phyloP scores from a whole-genome alignment of 2,113 vertebrate species.

The Piprites chloris region DNA sequence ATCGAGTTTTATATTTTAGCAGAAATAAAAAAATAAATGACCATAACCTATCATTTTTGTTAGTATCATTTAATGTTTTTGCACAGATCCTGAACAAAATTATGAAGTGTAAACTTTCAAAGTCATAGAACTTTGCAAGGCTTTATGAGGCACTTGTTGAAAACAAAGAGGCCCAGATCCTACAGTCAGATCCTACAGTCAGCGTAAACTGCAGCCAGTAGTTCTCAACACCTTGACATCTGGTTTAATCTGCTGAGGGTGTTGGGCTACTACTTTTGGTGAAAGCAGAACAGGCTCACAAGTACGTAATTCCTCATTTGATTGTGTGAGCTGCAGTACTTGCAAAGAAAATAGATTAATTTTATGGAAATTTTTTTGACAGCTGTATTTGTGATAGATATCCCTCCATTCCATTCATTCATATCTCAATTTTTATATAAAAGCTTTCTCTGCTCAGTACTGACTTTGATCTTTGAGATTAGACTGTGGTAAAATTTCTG shows the following conservation, averaged over 20 bases:
- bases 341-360: neutral
- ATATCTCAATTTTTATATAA: neutral
- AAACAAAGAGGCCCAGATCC: neutral
- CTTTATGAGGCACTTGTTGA: neutral
- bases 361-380: neutral
- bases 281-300: neutral
- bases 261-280: neutral
- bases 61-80: neutral
- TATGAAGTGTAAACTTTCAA: neutral
- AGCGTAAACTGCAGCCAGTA: neutral
- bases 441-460: neutral
- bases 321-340: neutral
- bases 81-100: neutral
- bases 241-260: neutral
- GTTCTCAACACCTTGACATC: neutral
- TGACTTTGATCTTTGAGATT: neutral
- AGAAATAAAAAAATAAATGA: constrained; percentile 31
- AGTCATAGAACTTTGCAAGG: neutral
- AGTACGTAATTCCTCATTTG: neutral
- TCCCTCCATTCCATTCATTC: neutral
- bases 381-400: neutral
- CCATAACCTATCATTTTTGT: neutral
- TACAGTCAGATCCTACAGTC: neutral
- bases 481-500: neutral
- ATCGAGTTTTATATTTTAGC: constrained; percentile 53